Evolutionary conservation across 2,888 invertebrate species (phyloP).

Genomic region (Tetanocera ferruginea): DNA sequence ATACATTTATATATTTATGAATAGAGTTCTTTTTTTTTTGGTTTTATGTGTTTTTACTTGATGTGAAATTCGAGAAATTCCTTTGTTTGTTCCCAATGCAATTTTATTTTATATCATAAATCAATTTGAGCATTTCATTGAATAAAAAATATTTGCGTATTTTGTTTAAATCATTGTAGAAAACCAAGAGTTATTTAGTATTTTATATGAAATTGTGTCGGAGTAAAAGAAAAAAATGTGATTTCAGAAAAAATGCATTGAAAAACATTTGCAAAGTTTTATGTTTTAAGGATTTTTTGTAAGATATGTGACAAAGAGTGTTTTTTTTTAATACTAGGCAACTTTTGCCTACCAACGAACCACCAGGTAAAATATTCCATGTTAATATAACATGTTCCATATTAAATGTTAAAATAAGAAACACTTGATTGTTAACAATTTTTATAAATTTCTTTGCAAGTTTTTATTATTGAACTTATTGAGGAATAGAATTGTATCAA

Average conservation of each 20-base stretch:
- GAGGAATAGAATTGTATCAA: too few relatives aligned
- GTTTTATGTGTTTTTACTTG: conserved; percentile 46
- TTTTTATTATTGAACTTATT: too few relatives aligned
- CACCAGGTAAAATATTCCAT: too few relatives aligned
- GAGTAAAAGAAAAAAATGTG: background rate
- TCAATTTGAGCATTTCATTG: background rate
- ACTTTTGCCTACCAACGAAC: too few relatives aligned
- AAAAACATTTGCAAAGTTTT: background rate
- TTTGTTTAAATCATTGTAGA: background rate
- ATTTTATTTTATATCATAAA: conserved; percentile 26
- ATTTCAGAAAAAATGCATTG: background rate
- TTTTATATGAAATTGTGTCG: background rate
- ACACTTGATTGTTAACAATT: too few relatives aligned
- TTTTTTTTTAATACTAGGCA: too few relatives aligned
- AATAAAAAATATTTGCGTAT: background rate
- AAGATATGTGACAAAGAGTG: too few relatives aligned
- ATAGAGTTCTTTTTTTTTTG: conserved; percentile 42
- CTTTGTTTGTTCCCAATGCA: conserved; percentile 65
- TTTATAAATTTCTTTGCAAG: too few relatives aligned
- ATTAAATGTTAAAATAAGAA: too few relatives aligned
- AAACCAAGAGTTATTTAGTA: background rate
- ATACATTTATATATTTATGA: conserved; percentile 45
- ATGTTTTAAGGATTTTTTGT: too few relatives aligned
- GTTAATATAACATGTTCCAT: too few relatives aligned
- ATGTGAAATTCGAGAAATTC: conserved; percentile 67